Percentiles rank a stretch among this genome's conserved stretches.
phyloP scores from a whole-genome alignment of 2,113 vertebrate genomes.

The Phaethornis superciliosus region DNA sequence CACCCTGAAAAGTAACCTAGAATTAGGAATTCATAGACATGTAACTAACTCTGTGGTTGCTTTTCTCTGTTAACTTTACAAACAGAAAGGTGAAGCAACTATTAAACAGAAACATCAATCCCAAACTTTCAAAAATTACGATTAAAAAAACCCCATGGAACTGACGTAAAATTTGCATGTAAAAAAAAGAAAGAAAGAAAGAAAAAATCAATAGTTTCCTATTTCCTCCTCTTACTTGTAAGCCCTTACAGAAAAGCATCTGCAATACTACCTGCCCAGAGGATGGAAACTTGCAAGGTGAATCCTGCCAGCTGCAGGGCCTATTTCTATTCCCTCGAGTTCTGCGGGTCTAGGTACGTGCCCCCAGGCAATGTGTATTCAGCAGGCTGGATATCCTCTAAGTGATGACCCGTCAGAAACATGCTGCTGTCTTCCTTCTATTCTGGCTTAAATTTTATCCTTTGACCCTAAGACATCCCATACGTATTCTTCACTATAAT shows the following conservation, averaged over 20 bases:
- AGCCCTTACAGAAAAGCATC: not conserved
- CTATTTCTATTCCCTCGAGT: not conserved
- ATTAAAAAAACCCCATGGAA: rapidly evolving
- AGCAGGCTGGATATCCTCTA: not conserved
- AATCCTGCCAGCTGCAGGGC: not conserved
- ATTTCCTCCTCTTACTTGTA: not conserved
- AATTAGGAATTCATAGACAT: not conserved
- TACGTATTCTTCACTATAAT: not conserved
- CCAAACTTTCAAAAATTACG: not conserved
- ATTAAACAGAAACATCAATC: not conserved
- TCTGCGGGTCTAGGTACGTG: not conserved
- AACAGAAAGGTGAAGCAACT: not conserved
- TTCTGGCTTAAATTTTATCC: not conserved
- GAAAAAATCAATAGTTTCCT: not conserved
- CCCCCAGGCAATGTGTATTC: no score
- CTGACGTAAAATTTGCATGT: not conserved
- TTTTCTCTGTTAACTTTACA: not conserved
- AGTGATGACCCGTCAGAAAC: not conserved
- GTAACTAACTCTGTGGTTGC: not conserved
- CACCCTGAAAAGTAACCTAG: rapidly evolving
- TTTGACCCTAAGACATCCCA: not conserved
- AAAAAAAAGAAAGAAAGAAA: not conserved
- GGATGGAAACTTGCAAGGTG: not conserved
- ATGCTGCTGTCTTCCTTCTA: not conserved
- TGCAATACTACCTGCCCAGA: not conserved